phyloP scores from a whole-genome alignment of 2,113 vertebrate species.

The Trachemys scripta region DNA sequence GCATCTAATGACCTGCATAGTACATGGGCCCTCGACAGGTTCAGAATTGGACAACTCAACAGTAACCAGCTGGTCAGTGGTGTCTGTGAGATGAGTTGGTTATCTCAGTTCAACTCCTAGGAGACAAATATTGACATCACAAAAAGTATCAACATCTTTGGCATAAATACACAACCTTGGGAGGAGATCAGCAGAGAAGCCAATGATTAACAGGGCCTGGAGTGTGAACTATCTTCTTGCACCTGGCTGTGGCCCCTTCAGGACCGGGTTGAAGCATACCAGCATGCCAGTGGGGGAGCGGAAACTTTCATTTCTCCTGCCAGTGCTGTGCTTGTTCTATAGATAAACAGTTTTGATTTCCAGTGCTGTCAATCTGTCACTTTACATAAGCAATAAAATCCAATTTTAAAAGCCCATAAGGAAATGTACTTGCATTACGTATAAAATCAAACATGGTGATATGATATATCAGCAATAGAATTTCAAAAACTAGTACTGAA shows the following conservation, averaged over 20 bases:
- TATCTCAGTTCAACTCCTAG: not conserved
- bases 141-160: not conserved
- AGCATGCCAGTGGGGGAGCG: not conserved
- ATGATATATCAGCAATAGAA: not conserved
- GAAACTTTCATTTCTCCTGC: not conserved
- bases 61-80: not conserved
- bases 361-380: not conserved
- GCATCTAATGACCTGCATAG: not conserved
- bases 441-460: not conserved
- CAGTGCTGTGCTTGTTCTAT: not conserved
- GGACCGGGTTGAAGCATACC: not conserved
- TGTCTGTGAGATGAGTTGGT: not conserved
- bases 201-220: not conserved
- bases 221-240: not conserved
- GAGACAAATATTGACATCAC: not conserved
- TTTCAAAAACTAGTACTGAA: not conserved
- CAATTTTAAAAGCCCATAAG: not conserved
- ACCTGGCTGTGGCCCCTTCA: not conserved
- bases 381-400: not conserved
- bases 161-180: not conserved
- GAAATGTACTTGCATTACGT: not conserved
- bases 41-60: not conserved
- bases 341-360: not conserved
- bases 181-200: not conserved
- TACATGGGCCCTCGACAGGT: fast-evolving